A percentile compares a stretch with the other conserved stretches of the same genome.
phyloP scores from a whole-genome alignment of 2,113 vertebrate genomes.

The Heterotis niloticus region DNA sequence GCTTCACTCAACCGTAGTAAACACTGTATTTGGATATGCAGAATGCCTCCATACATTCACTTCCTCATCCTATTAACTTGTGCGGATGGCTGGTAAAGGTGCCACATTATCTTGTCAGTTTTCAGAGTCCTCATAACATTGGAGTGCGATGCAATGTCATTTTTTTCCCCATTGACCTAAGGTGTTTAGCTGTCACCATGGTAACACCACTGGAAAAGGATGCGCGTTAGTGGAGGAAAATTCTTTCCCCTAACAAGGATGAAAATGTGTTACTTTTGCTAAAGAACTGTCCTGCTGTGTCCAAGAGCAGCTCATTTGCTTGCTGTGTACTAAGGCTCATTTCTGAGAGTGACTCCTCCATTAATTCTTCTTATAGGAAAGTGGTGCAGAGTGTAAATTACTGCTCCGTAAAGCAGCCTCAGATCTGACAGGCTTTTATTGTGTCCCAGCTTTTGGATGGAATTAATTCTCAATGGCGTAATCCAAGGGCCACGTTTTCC shows the following conservation, averaged over 20 bases:
- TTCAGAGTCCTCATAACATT: neutral
- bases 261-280: slow-evolving; percentile 27
- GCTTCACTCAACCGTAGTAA: too few relatives aligned
- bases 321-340: slow-evolving; percentile 13
- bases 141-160: slow-evolving; percentile 6
- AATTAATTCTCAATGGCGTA: slow-evolving; percentile 84
- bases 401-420: slow-evolving; percentile 69
- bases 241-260: neutral
- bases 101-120: neutral
- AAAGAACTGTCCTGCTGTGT: slow-evolving; percentile 35
- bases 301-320: slow-evolving; percentile 63
- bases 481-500: slow-evolving; percentile 70
- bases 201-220: slow-evolving; percentile 4
- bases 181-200: slow-evolving; percentile 16
- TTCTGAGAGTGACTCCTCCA: slow-evolving; percentile 72
- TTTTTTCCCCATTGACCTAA: neutral
- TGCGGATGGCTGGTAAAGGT: neutral
- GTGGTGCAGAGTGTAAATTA: slow-evolving; percentile 74
- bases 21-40: neutral
- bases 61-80: neutral
- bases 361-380: slow-evolving; percentile 76
- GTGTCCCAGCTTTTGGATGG: slow-evolving; percentile 76
- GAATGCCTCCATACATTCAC: neutral
- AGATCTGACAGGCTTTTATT: slow-evolving; percentile 80
- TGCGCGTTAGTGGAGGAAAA: slow-evolving; percentile 17